Evolutionary conservation across 2,888 invertebrate genomes (phyloP).

Genomic region (Athrips mouffetella): DNA sequence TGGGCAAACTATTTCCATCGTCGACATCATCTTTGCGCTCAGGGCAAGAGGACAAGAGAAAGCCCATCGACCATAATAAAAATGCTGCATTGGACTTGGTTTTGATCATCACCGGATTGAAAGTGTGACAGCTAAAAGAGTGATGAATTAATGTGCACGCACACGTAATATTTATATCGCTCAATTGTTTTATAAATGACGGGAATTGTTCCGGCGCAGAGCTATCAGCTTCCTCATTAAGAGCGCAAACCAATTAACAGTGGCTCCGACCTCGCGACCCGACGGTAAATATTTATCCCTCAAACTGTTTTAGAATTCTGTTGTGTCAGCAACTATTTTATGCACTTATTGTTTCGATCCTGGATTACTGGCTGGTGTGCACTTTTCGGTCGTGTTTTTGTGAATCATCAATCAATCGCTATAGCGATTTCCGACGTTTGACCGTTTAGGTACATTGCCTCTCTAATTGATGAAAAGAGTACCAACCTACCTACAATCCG

Average conservation of each 20-base stretch:
- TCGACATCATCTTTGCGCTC: too few relatives aligned
- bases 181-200: slow-evolving; percentile 67
- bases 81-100: too few relatives aligned
- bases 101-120: slow-evolving; percentile 4
- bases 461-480: too few relatives aligned
- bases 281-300: slow-evolving; percentile 49
- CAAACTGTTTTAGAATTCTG: slow-evolving; percentile 15
- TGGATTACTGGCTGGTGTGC: neutral
- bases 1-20: too few relatives aligned
- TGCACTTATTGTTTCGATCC: neutral
- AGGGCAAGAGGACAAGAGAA: too few relatives aligned
- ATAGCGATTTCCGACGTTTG: too few relatives aligned
- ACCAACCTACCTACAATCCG: too few relatives aligned
- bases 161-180: slow-evolving; percentile 59
- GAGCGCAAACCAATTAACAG: slow-evolving; percentile 63
- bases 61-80: too few relatives aligned
- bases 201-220: slow-evolving; percentile 69
- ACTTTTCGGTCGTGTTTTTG: too few relatives aligned
- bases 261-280: slow-evolving; percentile 41
- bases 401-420: too few relatives aligned
- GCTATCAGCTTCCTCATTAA: slow-evolving; percentile 73
- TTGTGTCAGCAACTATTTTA: slow-evolving; percentile 11
- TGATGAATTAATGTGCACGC: neutral
- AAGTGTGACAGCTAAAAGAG: slow-evolving; percentile 16
- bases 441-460: too few relatives aligned